Conservation (phyloP, 2,113 vertebrate genomes). For the Scortum barcoo region DNA sequence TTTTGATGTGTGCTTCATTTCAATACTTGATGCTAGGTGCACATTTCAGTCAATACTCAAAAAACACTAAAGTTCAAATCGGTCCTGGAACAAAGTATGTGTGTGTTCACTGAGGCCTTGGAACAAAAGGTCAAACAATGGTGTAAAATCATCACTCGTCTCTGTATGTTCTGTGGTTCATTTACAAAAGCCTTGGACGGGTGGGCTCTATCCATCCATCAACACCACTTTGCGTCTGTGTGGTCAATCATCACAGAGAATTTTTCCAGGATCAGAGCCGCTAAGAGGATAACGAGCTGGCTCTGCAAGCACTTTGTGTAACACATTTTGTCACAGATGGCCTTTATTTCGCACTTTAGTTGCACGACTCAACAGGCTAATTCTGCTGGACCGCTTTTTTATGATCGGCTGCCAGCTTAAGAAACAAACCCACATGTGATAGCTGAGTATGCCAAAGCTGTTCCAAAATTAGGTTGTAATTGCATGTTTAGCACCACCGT, state of each 20-base stretch:
- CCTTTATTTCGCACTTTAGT: constrained; percentile 72
- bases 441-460: constrained; percentile 37
- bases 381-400: constrained; percentile 56
- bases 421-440: constrained; percentile 62
- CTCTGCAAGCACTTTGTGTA: constrained; percentile 56
- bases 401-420: constrained; percentile 61
- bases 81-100: neutral
- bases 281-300: constrained; percentile 70
- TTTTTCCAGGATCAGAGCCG: constrained; percentile 67
- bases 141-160: neutral
- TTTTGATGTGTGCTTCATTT: neutral
- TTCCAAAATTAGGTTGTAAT: constrained; percentile 56
- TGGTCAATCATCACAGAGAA: constrained; percentile 59
- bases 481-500: constrained; percentile 38
- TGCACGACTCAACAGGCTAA: constrained; percentile 47
- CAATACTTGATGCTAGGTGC: neutral
- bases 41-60: neutral
- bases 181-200: constrained; percentile 18
- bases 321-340: constrained; percentile 74
- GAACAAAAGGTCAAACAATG: constrained; percentile 10
- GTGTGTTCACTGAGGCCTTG: neutral
- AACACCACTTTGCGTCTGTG: constrained; percentile 6
- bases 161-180: constrained; percentile 46
- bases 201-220: constrained; percentile 15
- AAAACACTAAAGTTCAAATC: neutral